Evolutionary conservation across 2,797 vertebrate species (phyloP).

Genomic region (Enteromius paludinosus): DNA sequence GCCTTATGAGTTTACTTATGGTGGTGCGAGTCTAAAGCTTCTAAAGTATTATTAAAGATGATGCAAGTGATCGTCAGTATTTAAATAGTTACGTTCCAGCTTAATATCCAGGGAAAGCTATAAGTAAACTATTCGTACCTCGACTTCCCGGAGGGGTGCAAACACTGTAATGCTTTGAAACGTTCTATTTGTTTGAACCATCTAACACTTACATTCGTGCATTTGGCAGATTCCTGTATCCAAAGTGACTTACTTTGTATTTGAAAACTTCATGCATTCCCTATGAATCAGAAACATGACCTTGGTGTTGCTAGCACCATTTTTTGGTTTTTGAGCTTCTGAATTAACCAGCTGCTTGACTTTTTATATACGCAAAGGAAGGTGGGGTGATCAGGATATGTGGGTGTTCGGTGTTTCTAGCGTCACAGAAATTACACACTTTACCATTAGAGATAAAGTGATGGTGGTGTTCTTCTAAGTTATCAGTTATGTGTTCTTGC

Average conservation of each 20-base stretch:
- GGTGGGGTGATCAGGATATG: neutral
- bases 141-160: neutral
- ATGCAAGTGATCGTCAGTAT: neutral
- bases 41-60: neutral
- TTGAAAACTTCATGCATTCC: neutral
- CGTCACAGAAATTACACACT: neutral
- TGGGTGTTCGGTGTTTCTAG: neutral
- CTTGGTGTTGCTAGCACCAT: neutral
- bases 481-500: conserved; percentile 27
- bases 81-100: neutral
- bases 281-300: neutral
- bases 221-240: neutral
- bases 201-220: neutral
- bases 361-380: neutral
- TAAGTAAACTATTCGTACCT: neutral
- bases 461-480: conserved; percentile 3
- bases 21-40: neutral
- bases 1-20: neutral
- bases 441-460: neutral
- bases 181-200: neutral
- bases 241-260: neutral
- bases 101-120: neutral
- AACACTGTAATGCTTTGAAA: neutral
- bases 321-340: neutral
- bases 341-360: neutral